A percentile compares a stretch with the other conserved stretches of the same genome.
Evolutionary conservation across 2,888 invertebrate genomes (phyloP).

Genomic region (Ischnura elegans): DNA sequence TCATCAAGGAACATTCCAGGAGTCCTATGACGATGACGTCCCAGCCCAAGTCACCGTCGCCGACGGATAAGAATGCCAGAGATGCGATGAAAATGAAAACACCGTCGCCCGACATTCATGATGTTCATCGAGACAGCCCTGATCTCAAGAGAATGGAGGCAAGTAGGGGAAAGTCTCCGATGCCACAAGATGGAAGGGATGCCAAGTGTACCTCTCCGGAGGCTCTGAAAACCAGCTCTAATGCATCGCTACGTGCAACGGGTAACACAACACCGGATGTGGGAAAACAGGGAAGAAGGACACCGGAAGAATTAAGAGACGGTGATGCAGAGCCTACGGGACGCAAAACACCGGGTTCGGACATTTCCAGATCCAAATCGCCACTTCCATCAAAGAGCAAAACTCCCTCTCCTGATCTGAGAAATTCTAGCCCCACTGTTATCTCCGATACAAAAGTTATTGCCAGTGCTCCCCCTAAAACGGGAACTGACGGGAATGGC

Average conservation of each 20-base stretch:
- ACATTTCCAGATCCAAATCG: constrained; percentile 27
- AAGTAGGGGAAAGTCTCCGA: neutral
- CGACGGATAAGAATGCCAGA: neutral
- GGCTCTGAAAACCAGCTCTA: constrained; percentile 7
- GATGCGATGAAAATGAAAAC: constrained; percentile 16
- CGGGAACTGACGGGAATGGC: neutral
- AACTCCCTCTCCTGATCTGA: constrained; percentile 44
- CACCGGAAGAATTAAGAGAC: neutral
- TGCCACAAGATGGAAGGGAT: neutral
- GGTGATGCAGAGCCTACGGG: neutral
- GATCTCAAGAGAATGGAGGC: neutral
- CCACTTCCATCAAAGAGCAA: constrained; percentile 23
- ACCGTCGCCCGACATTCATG: constrained; percentile 22
- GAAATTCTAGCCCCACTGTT: neutral
- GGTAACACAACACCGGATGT: constrained; percentile 8
- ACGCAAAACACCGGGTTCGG: neutral
- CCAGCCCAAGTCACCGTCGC: neutral
- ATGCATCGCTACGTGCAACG: constrained; percentile 6
- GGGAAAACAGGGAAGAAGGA: neutral
- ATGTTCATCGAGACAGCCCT: neutral
- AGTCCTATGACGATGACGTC: neutral
- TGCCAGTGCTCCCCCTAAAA: neutral
- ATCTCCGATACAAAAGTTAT: neutral
- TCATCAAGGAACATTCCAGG: neutral
- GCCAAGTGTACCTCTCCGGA: constrained; percentile 41